Evolutionary conservation across 2,888 invertebrate species (phyloP).

Genomic region (Elegia similella): DNA sequence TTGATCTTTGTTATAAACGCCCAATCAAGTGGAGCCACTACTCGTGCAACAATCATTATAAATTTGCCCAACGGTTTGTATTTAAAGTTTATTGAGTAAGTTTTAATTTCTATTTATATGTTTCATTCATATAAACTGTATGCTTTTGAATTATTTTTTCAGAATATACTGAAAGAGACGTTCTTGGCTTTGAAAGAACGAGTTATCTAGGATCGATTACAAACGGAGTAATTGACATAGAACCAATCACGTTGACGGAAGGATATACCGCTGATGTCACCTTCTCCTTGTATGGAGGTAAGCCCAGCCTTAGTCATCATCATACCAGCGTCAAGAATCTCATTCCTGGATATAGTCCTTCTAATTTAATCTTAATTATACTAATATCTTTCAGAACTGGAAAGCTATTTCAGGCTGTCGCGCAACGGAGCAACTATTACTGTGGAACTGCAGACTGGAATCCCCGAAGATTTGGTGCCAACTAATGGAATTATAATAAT

Average conservation of each 20-base stretch:
- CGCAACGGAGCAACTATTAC: background rate
- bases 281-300: slow-evolving; percentile 23
- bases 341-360: too few species aligned
- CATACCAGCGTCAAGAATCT: too few species aligned
- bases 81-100: background rate
- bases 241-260: slow-evolving; percentile 1
- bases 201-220: slow-evolving; percentile 31
- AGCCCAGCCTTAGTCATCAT: background rate
- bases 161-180: background rate
- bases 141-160: background rate
- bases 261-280: slow-evolving; percentile 21
- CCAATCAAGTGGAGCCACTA: background rate
- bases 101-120: background rate
- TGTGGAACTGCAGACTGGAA: background rate
- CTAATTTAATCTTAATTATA: background rate
- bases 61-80: background rate
- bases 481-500: slow-evolving; percentile 2
- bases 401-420: background rate
- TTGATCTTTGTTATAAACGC: background rate
- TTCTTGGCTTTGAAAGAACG: slow-evolving; percentile 33
- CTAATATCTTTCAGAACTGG: background rate
- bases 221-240: background rate
- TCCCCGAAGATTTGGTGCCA: background rate
- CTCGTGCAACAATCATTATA: background rate
- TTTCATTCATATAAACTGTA: too few species aligned